A percentile compares a stretch with the other conserved stretches of the same genome.
phyloP scores from a whole-genome alignment of 1,140 invertebrate species.

The Stegodyphus mimosarum region DNA sequence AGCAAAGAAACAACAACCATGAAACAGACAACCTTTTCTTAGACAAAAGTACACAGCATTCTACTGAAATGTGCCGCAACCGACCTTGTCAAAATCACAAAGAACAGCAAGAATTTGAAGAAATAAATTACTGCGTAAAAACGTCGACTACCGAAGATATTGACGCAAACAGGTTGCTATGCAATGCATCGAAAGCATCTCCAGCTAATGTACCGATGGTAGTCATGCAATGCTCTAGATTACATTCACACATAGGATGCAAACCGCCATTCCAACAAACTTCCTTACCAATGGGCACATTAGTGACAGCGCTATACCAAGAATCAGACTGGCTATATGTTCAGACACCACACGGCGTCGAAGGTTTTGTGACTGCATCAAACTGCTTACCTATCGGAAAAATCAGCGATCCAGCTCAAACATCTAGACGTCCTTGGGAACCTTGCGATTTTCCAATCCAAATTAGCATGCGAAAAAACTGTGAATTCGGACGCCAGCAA shows the following conservation, averaged over 20 bases:
- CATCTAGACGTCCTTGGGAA: constrained; percentile 46
- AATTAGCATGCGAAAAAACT: not conserved
- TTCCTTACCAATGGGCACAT: constrained; percentile 79
- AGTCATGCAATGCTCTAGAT: constrained; percentile 77
- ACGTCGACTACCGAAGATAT: not conserved
- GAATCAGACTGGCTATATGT: constrained; percentile 84
- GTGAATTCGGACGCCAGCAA: constrained; percentile 15
- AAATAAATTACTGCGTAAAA: not conserved
- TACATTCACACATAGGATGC: constrained; percentile 75
- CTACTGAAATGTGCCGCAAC: not conserved
- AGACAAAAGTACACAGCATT: not conserved
- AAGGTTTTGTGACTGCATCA: constrained; percentile 74
- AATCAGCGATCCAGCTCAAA: not conserved
- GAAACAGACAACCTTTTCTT: not conserved
- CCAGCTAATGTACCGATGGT: constrained; percentile 86
- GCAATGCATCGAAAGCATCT: constrained; percentile 77
- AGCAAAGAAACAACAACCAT: not conserved
- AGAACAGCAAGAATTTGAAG: not conserved
- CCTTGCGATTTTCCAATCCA: constrained; percentile 50
- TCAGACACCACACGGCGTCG: constrained; percentile 84
- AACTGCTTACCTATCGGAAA: constrained; percentile 80
- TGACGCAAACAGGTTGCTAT: constrained; percentile 79
- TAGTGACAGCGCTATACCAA: constrained; percentile 86
- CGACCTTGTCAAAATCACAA: not conserved
- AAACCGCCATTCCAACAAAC: constrained; percentile 43